Evolutionary conservation across 2,888 invertebrate genomes (phyloP).

Genomic region (Crepidodera aurea): DNA sequence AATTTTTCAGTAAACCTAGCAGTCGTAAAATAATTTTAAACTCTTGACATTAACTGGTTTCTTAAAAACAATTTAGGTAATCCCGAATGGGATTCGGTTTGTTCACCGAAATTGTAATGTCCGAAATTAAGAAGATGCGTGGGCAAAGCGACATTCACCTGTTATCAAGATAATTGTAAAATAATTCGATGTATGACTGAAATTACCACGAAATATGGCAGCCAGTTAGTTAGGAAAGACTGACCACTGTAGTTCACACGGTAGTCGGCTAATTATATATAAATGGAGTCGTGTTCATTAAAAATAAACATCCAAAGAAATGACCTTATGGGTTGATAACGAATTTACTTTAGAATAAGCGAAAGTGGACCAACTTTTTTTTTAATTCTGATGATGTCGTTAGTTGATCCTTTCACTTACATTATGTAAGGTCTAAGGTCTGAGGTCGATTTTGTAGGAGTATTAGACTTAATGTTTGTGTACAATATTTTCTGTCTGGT

Average conservation of each 20-base stretch:
- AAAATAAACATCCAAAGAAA: constrained; percentile 28
- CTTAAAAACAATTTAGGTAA: too few relatives aligned
- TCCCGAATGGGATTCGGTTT: not conserved
- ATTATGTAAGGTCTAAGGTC: constrained; percentile 13
- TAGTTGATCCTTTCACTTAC: constrained; percentile 4
- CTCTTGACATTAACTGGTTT: too few relatives aligned
- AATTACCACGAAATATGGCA: constrained; percentile 9
- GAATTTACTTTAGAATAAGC: constrained; percentile 11
- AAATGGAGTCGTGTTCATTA: constrained; percentile 29
- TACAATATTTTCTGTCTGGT: too few relatives aligned
- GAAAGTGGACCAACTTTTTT: constrained; percentile 20
- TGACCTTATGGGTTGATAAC: constrained; percentile 31
- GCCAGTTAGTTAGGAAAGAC: constrained; percentile 22
- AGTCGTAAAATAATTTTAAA: too few relatives aligned
- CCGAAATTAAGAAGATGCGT: constrained; percentile 10
- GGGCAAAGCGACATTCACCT: constrained; percentile 1
- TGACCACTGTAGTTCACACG: constrained; percentile 32
- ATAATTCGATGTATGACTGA: not conserved
- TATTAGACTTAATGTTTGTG: too few relatives aligned
- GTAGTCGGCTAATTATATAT: constrained; percentile 32
- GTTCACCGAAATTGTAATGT: not conserved
- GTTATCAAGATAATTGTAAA: constrained; percentile 15
- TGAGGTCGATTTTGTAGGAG: too few relatives aligned
- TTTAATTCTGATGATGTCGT: not conserved
- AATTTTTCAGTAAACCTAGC: too few relatives aligned